These are phyloP conservation scores for Andrena cerasifolii DNA, from an alignment of 1,140 invertebrate genomes.

Conservation along the genomic window DNA sequence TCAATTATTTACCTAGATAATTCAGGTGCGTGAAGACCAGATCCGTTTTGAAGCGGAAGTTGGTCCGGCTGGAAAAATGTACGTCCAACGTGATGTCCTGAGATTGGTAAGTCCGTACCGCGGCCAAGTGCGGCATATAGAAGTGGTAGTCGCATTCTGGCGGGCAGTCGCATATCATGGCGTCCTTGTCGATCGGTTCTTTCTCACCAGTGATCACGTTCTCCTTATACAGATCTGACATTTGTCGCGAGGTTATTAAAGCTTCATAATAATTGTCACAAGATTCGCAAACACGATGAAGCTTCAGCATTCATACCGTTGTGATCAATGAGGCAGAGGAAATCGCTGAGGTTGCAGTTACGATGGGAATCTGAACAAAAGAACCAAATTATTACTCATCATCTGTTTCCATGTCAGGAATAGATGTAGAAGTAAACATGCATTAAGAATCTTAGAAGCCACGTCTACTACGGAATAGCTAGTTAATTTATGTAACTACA, in stretches of 20 bases:
- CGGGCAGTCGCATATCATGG: conserved; percentile 48
- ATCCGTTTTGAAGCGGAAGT: conserved; percentile 55
- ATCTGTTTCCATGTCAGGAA: no score
- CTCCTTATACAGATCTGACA: conserved; percentile 49
- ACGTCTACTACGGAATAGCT: no score
- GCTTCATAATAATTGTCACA: no score
- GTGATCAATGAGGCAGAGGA: conserved; percentile 33
- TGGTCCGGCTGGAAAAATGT: conserved; percentile 50
- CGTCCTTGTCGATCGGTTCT: not conserved
- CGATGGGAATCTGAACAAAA: conserved; percentile 1
- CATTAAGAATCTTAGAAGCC: no score
- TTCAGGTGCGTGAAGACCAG: conserved; percentile 43
- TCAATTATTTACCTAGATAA: conserved; percentile 43
- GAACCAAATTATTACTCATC: no score
- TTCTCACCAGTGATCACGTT: conserved; percentile 12
- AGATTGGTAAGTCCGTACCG: conserved; percentile 18
- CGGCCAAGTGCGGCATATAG: conserved; percentile 30
- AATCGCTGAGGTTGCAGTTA: conserved; percentile 47
- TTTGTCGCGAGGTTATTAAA: not conserved
- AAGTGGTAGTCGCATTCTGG: conserved; percentile 51
- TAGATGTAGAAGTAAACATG: no score
- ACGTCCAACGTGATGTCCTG: conserved; percentile 43
- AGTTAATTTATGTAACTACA: no score
- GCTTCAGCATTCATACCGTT: conserved; percentile 36
- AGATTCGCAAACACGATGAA: not conserved